These are phyloP conservation scores for Sphinx pinastri DNA, from an alignment of 2,888 invertebrate species.

Conservation along the genomic window DNA sequence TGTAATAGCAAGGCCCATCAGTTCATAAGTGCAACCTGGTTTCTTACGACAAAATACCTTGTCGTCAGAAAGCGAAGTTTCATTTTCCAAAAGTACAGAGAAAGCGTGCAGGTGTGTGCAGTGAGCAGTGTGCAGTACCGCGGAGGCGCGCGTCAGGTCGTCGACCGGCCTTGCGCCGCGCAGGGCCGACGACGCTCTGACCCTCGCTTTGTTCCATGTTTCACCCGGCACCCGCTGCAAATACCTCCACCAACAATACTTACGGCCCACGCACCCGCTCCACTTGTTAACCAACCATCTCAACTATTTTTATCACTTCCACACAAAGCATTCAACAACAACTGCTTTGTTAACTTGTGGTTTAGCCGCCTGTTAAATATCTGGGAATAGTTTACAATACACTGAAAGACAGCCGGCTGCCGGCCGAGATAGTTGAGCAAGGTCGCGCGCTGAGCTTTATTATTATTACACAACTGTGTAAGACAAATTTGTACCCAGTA, in stretches of 20 bases:
- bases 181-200: conserved; percentile 67
- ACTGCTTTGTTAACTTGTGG: conserved; percentile 10
- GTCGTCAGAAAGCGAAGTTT: background rate
- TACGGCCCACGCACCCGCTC: conserved; percentile 49
- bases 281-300: conserved; percentile 39
- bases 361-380: conserved; percentile 28
- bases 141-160: conserved; percentile 68
- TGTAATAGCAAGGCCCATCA: conserved; percentile 7
- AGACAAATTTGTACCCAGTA: conserved; percentile 73
- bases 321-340: conserved; percentile 26
- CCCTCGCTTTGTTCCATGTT: conserved; percentile 71
- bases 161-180: conserved; percentile 81
- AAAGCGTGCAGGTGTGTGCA: conserved; percentile 7
- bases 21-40: background rate
- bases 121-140: conserved; percentile 49
- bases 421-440: conserved; percentile 75
- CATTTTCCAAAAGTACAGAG: conserved; percentile 17
- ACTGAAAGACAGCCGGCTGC: conserved; percentile 52
- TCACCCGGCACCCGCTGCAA: conserved; percentile 50
- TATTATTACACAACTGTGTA: conserved; percentile 77
- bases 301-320: conserved; percentile 37
- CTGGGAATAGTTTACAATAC: conserved; percentile 37
- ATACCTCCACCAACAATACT: conserved; percentile 47
- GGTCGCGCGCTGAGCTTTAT: conserved; percentile 71
- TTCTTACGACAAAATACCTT: background rate